phyloP scores from a whole-genome alignment of 2,888 invertebrate genomes.

The Leptinotarsa rubiginosa region DNA sequence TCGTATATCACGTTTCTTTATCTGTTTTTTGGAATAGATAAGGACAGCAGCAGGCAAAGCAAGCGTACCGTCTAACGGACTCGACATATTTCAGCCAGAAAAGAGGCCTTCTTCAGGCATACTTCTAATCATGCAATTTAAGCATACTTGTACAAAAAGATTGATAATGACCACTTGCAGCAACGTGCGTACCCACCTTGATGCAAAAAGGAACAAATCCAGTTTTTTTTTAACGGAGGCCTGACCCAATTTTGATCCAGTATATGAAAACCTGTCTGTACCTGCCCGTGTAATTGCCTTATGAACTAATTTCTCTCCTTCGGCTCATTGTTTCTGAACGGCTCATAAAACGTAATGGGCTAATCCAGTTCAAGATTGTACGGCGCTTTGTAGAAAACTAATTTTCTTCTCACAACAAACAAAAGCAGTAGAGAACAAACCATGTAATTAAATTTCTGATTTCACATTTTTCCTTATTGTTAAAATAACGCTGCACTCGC shows the following conservation, averaged over 20 bases:
- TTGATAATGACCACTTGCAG: too few species aligned
- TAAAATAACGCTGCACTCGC: neutral
- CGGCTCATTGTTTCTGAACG: neutral
- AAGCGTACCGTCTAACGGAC: too few species aligned
- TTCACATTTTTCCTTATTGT: neutral
- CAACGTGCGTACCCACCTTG: too few species aligned
- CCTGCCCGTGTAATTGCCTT: neutral
- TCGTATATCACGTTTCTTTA: too few species aligned
- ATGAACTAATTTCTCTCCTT: neutral
- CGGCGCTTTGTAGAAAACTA: neutral
- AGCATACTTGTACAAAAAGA: too few species aligned
- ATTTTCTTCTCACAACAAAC: slow-evolving; percentile 8
- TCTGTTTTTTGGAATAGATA: too few species aligned
- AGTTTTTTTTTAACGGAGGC: neutral
- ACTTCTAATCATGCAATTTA: too few species aligned
- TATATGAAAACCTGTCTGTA: neutral
- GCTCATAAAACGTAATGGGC: slow-evolving; percentile 9
- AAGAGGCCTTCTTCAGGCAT: too few species aligned
- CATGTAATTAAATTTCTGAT: neutral
- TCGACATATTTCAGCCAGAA: too few species aligned
- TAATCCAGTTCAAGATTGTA: neutral
- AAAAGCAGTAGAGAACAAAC: neutral
- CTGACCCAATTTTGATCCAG: neutral
- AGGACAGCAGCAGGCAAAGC: too few species aligned
- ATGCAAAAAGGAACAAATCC: neutral